Conservation (phyloP, 2,888 invertebrate species). For the Cheilosia grossa region DNA sequence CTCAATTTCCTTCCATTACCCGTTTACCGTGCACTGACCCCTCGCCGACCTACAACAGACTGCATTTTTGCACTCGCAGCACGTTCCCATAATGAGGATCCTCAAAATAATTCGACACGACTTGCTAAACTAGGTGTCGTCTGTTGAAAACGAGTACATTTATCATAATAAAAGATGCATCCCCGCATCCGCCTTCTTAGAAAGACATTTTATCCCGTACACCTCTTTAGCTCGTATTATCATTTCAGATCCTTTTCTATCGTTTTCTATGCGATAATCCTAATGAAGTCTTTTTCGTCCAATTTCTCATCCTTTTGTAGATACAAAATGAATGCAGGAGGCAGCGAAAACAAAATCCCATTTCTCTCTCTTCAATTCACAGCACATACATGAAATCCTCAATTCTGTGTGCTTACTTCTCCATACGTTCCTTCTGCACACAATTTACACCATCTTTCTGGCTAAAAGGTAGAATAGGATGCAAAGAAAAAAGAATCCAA, state of each 20-base stretch:
- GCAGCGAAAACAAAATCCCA: conserved; percentile 5
- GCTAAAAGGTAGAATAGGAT: conserved; percentile 3
- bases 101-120: conserved; percentile 48
- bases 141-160: conserved; percentile 11
- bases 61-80: conserved; percentile 14
- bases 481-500: conserved; percentile 29
- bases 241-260: conserved; percentile 42
- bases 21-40: neutral
- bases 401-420: conserved; percentile 59
- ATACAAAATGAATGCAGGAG: conserved; percentile 10
- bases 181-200: neutral
- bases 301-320: conserved; percentile 47
- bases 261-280: conserved; percentile 60
- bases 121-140: conserved; percentile 29
- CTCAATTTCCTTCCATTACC: neutral
- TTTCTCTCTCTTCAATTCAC: conserved; percentile 33
- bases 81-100: conserved; percentile 42
- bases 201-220: neutral
- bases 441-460: conserved; percentile 64
- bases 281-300: conserved; percentile 58
- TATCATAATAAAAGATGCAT: conserved; percentile 32
- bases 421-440: conserved; percentile 39
- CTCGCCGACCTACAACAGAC: neutral
- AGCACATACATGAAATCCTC: conserved; percentile 56
- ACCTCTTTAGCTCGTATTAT: conserved; percentile 72